Evolutionary conservation across 2,888 invertebrate genomes (phyloP), one percentile per base, ranked within the genome.

Genomic region (Pammene fasciana): DNA sequence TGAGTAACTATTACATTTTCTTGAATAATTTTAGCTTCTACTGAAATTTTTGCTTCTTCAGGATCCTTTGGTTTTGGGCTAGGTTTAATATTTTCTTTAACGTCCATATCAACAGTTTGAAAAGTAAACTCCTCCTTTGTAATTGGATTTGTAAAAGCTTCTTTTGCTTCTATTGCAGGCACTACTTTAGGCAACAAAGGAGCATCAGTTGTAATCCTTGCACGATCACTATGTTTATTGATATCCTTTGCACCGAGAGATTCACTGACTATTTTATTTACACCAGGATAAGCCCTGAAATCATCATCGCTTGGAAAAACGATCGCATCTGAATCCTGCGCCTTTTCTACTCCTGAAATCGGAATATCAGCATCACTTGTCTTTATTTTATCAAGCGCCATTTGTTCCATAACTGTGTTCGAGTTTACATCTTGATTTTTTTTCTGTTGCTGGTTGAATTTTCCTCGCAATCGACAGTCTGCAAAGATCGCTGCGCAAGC

Each of bases 231-330:
- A 10, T 5, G 56, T 13, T 43, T 50, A 56, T 56, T 43, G 10
- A 7, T 10, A 38, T 11, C 36, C 0, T 7, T 16, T 41, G 11
- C 16, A 8, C 18, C 26, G 2, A 13, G 0, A 4, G n/a, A 46
- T 26, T 50, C 41, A 14, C 10, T 56, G 7, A 18, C 2, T 43
- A 54, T 64, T 5, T 43, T 52, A 34, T 46, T 50, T 13, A 52
- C 34, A 45, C 41, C 43, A 62, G 9, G 10, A 59, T 52, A 43
- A 0, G 45, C 10, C 11, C 13, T 18, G 2, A 9, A 1, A 46
- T 52, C 18, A n/a, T 56, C 48, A 43, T 68, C 57, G 3, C n/a
- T 14, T 14, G 68, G 68, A 38, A 68, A 68, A 13, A 68, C 13
- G 0, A 68, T 52, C 2, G 64, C 45, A 36, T 68, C 64, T 18